These are phyloP conservation scores for Lasioglossum baleicum DNA, from an alignment of 1,140 invertebrate species.

Conservation along the genomic window DNA sequence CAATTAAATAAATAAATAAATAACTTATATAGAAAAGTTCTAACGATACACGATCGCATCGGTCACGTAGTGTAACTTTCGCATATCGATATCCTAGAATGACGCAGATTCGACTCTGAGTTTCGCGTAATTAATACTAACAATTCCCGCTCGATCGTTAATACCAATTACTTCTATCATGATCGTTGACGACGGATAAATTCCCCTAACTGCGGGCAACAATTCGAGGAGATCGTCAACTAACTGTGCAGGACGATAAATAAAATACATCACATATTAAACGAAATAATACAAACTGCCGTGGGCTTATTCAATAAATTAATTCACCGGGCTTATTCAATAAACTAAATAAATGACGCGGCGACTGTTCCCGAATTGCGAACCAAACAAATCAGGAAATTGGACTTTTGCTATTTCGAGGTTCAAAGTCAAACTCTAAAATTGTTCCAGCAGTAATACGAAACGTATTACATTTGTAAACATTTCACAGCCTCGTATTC, in stretches of 20 bases:
- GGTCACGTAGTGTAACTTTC: neutral
- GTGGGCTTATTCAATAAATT: neutral
- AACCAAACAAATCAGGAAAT: neutral
- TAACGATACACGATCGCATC: neutral
- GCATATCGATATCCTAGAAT: neutral
- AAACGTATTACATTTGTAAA: neutral
- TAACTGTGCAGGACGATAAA: conserved; percentile 2
- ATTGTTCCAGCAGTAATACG: neutral
- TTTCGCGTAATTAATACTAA: neutral
- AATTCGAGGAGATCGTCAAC: conserved; percentile 8
- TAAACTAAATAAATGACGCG: neutral
- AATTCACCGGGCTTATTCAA: neutral
- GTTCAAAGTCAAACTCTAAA: neutral
- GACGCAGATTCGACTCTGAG: neutral
- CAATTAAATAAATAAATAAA: conserved; percentile 50
- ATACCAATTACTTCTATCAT: neutral
- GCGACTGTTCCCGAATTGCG: neutral
- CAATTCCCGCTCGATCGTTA: neutral
- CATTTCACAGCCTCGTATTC: neutral
- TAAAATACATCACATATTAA: neutral
- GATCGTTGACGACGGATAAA: neutral
- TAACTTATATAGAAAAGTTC: conserved; percentile 20
- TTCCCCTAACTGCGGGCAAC: neutral
- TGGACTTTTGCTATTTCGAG: neutral
- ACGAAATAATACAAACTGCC: neutral